These are phyloP conservation scores for Coptodon rendalli DNA, from an alignment of 2,113 vertebrate species.

Conservation along the genomic window DNA sequence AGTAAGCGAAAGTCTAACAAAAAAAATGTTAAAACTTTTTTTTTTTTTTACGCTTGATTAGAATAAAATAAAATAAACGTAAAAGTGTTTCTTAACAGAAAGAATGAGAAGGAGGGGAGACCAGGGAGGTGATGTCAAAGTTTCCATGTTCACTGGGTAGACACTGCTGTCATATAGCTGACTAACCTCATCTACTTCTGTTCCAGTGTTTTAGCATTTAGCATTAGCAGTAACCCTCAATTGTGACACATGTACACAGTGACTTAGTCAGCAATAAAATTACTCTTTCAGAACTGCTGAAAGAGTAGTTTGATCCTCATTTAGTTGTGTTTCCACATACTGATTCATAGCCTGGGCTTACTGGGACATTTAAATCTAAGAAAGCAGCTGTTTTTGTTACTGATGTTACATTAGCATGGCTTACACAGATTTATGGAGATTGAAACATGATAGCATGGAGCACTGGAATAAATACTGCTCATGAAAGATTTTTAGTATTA, in stretches of 20 bases:
- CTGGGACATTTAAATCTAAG: not conserved
- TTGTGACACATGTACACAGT: not conserved
- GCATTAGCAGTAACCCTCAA: not conserved
- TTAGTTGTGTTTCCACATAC: not conserved
- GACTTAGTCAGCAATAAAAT: not conserved
- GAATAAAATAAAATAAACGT: not conserved
- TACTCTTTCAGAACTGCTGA: not conserved
- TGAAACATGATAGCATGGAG: not conserved
- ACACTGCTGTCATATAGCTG: not conserved
- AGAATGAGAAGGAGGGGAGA: fast-evolving
- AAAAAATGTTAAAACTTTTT: not conserved
- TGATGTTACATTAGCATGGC: not conserved
- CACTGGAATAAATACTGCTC: not conserved
- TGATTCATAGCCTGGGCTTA: not conserved
- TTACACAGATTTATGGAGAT: not conserved
- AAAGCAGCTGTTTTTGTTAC: not conserved
- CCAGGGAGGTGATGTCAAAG: not conserved
- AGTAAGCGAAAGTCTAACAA: not conserved
- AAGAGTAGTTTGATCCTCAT: not conserved
- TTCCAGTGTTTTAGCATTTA: not conserved
- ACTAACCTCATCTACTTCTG: not conserved
- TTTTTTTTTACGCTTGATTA: not conserved
- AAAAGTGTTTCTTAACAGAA: not conserved
- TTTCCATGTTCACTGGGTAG: not conserved
- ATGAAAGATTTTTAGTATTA: not conserved